Evolutionary conservation across 2,888 invertebrate species (phyloP), one percentile per base, ranked within the genome.

Genomic region (Taphrorychus bicolor): DNA sequence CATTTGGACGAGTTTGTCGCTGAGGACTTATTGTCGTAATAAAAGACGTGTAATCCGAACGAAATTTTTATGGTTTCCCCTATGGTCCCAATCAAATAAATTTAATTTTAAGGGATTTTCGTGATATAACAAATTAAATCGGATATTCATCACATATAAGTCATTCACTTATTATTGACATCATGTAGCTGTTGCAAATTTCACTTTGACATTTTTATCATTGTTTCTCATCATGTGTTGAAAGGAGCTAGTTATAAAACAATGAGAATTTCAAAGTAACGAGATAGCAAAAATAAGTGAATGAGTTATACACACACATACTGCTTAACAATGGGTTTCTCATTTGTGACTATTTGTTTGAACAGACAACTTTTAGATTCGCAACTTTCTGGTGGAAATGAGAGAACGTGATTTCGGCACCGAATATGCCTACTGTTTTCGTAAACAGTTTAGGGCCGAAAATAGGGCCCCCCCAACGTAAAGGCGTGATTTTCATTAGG

Each of bases 401-500:
- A 49, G 7, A 18, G n/a, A n/a, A 19, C 16, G 49, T 49, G 49
- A 49, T 18, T 49, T 41, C 53, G 41, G 54, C 53, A n/a, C n/a
- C n/a, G 40, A 14, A 19, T n/a, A n/a, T n/a, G n/a, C 21, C 23
- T 54, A 32, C 56, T 59, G 59, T 52, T 59, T 59, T 41, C 49
- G 51, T 51, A 59, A 59, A 59, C 59, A 59, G 52, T 16, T 51
- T 32, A 18, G 51, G 48, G 14, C 56, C 45, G 42, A 18, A 54
- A 49, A 61, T 61, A 56, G 62, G 32, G 23, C 49, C 17, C 54
- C 49, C 17, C 32, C n/a, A 9, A 1, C 32, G 49, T 56, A 54
- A 62, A 54, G 56, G 40, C 51, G 62, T 45, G 62, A 56, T 45
- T 62, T 62, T 56, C 62, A 62, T 62, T 62, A 56, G 40, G 49